Conservation (phyloP, 2,797 vertebrate genomes). For the Clarias pachynema region DNA sequence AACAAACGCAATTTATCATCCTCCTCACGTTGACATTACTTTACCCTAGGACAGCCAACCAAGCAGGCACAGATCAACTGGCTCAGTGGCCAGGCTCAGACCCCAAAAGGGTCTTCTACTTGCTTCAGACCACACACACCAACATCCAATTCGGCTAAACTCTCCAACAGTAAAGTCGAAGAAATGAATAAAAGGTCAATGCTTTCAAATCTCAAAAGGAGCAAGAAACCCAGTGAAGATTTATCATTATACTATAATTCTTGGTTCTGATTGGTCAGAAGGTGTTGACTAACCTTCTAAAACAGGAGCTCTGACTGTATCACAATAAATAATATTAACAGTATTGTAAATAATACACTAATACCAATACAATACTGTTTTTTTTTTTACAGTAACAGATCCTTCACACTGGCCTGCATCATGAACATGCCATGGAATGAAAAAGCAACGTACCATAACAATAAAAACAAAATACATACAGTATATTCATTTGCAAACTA, state of each 20-base stretch:
- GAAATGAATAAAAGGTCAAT: constrained; percentile 23
- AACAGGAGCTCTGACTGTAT: not conserved
- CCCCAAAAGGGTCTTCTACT: constrained; percentile 41
- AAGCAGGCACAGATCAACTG: constrained; percentile 56
- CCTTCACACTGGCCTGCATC: not conserved
- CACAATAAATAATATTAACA: too few relatives aligned
- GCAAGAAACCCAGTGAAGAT: not conserved
- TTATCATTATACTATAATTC: not conserved
- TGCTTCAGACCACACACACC: constrained; percentile 34
- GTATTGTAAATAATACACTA: too few relatives aligned
- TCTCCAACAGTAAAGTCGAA: constrained; percentile 21
- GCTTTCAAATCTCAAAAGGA: not conserved
- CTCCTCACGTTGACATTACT: constrained; percentile 69
- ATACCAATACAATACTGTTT: not conserved
- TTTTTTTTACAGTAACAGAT: not conserved
- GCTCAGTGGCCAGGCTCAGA: constrained; percentile 50
- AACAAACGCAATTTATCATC: constrained; percentile 91
- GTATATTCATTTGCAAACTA: not conserved
- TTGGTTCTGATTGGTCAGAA: not conserved
- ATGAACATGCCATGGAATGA: not conserved
- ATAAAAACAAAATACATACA: not conserved
- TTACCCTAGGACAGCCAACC: constrained; percentile 61
- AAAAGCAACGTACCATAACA: not conserved
- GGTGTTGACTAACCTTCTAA: not conserved
- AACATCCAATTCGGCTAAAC: constrained; percentile 33